These are phyloP conservation scores for Hypolimnas misippus DNA, from an alignment of 2,888 invertebrate species.

Conservation along the genomic window DNA sequence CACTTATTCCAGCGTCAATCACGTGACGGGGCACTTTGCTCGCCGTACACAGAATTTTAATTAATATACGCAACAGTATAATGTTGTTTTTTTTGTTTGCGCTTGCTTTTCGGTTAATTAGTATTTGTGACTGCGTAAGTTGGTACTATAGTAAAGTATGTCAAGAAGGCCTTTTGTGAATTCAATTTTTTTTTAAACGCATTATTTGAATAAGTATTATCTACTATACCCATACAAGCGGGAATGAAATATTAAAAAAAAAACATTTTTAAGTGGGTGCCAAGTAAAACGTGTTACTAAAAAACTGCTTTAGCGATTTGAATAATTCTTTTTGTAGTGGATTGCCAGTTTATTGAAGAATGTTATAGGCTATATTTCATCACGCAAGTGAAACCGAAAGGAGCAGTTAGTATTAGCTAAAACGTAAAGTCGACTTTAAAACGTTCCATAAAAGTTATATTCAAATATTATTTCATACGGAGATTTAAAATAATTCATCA, in stretches of 20 bases:
- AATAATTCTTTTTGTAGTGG: no score
- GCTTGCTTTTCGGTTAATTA: background rate
- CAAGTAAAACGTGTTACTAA: no score
- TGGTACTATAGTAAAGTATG: constrained; percentile 7
- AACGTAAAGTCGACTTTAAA: background rate
- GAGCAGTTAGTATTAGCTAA: no score
- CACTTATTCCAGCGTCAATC: constrained; percentile 43
- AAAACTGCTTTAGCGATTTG: no score
- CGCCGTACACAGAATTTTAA: constrained; percentile 47
- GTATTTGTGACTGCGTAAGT: constrained; percentile 5
- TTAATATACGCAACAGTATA: constrained; percentile 43
- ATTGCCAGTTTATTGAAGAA: no score
- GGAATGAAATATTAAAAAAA: no score
- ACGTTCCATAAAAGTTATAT: background rate
- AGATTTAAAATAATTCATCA: constrained; percentile 33
- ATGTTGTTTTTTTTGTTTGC: constrained; percentile 21
- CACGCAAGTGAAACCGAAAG: no score
- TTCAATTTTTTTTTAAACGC: background rate
- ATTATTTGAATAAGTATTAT: background rate
- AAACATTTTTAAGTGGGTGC: no score
- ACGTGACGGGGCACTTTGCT: constrained; percentile 49
- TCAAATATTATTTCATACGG: constrained; percentile 5
- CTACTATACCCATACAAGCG: no score
- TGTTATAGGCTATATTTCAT: no score
- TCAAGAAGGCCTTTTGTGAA: background rate